A percentile compares a stretch with the other conserved stretches of the same genome.
phyloP scores from a whole-genome alignment of 1,140 invertebrate species.

The Drosophila aff. region DNA sequence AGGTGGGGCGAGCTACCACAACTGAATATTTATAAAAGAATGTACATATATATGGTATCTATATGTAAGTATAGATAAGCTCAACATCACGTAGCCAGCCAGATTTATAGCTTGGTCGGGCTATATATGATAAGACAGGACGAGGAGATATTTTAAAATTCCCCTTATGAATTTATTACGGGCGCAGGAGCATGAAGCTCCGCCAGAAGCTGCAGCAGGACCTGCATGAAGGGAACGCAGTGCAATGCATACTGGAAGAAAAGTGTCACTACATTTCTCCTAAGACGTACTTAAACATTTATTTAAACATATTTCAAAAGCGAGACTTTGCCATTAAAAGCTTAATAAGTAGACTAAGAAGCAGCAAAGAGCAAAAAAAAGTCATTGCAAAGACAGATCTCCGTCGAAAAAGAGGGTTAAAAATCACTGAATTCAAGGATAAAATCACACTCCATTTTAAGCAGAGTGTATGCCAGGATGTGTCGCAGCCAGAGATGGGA shows the following conservation, averaged over 20 bases:
- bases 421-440: constrained; percentile 1
- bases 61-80: constrained; percentile 20
- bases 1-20: constrained; percentile 25
- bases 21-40: constrained; percentile 71
- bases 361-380: neutral
- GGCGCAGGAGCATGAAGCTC: constrained; percentile 27
- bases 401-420: neutral
- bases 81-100: constrained; percentile 61
- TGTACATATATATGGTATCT: neutral
- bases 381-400: neutral
- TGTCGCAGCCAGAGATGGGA: constrained; percentile 32
- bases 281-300: neutral
- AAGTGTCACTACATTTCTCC: too few species aligned
- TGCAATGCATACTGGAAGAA: constrained; percentile 28
- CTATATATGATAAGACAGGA: constrained; percentile 56
- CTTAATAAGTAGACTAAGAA: neutral
- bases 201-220: constrained; percentile 10
- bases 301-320: neutral
- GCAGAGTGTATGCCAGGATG: constrained; percentile 13
- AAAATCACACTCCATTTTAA: neutral
- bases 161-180: constrained; percentile 77
- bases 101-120: constrained; percentile 46
- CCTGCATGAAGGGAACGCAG: constrained; percentile 50
- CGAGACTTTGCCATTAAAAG: neutral
- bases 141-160: constrained; percentile 66